phyloP scores from a whole-genome alignment of 2,888 invertebrate genomes.

The Elmis aenea region DNA sequence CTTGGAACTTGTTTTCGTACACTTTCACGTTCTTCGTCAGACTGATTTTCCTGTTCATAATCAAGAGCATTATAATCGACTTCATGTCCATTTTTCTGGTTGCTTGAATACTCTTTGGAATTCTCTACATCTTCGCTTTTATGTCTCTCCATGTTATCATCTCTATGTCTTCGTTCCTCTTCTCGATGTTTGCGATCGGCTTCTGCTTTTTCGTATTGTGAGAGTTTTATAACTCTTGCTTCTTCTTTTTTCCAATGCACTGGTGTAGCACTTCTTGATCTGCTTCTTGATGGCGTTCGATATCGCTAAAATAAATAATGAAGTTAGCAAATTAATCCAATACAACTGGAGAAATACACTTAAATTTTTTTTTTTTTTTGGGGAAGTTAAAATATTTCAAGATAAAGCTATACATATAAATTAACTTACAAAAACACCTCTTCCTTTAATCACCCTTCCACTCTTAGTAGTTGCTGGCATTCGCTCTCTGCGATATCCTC shows the following conservation, averaged over 20 bases:
- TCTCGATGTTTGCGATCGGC: slow-evolving; percentile 53
- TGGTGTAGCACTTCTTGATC: slow-evolving; percentile 85
- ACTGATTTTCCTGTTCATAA: slow-evolving; percentile 53
- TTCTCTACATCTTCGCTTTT: slow-evolving; percentile 9
- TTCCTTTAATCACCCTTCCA: slow-evolving; percentile 83
- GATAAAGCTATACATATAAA: too few relatives aligned
- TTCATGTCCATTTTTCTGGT: slow-evolving; percentile 25
- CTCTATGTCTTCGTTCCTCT: slow-evolving; percentile 25
- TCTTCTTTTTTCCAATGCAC: slow-evolving; percentile 93
- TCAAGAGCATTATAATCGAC: slow-evolving; percentile 71
- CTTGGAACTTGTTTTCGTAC: slow-evolving; percentile 39
- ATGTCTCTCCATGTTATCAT: slow-evolving; percentile 16
- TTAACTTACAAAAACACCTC: slow-evolving; percentile 90
- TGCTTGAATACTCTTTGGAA: slow-evolving; percentile 7
- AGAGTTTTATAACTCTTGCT: slow-evolving; percentile 74
- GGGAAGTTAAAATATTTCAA: too few relatives aligned
- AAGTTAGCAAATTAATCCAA: too few relatives aligned
- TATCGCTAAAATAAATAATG: slow-evolving; percentile 59
- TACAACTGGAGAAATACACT: too few relatives aligned
- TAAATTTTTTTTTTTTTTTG: too few relatives aligned
- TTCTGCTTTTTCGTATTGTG: slow-evolving; percentile 72
- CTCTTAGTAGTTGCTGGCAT: slow-evolving; percentile 58
- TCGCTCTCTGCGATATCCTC: slow-evolving; percentile 35
- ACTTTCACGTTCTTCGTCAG: slow-evolving; percentile 36
- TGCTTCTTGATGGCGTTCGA: slow-evolving; percentile 78